Conservation (phyloP, 2,797 vertebrate genomes). For the Setipinna tenuifilis region DNA sequence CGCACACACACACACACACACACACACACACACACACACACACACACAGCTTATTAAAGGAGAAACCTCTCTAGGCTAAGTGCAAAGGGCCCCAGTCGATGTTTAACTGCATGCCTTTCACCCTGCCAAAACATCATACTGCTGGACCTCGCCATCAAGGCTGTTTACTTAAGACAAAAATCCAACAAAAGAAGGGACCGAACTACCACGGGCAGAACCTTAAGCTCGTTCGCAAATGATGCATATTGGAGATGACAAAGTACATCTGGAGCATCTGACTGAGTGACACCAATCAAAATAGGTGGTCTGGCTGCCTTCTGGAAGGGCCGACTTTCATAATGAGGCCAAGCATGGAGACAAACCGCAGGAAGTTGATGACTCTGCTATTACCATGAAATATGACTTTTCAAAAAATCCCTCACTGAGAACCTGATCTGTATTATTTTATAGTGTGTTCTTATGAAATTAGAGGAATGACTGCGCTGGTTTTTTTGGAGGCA, state of each 20-base stretch:
- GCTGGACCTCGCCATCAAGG: constrained; percentile 19
- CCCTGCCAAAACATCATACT: constrained; percentile 16
- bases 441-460: constrained; percentile 14
- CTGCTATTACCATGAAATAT: constrained; percentile 21
- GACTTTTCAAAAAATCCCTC: neutral
- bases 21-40: constrained; percentile 8
- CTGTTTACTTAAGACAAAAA: constrained; percentile 27
- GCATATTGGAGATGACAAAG: constrained; percentile 16
- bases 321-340: neutral
- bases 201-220: constrained; percentile 14
- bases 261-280: constrained; percentile 14
- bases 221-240: constrained; percentile 8
- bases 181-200: constrained; percentile 11
- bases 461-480: constrained; percentile 14
- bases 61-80: constrained; percentile 16
- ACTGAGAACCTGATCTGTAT: constrained; percentile 9
- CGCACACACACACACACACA: neutral
- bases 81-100: neutral
- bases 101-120: constrained; percentile 25
- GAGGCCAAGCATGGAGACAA: constrained; percentile 13
- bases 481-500: neutral
- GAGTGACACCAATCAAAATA: constrained; percentile 28
- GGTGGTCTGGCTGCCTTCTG: constrained; percentile 1
- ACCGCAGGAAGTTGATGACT: constrained; percentile 17
- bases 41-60: constrained; percentile 11